These are phyloP conservation scores for Lordiphosa stackelbergi DNA, from an alignment of 1,140 invertebrate species.

Conservation along the genomic window DNA sequence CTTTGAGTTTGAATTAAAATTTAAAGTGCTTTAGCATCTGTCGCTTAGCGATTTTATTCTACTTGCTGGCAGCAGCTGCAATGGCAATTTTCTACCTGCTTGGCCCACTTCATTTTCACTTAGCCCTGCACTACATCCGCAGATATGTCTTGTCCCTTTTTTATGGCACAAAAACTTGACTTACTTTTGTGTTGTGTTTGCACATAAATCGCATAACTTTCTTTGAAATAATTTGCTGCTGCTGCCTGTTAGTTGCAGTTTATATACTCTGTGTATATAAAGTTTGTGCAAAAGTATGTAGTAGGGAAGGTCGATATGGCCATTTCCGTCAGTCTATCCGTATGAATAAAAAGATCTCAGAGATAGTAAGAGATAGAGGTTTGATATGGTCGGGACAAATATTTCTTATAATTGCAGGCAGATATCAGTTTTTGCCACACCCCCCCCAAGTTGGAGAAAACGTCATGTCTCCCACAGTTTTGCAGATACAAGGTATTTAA, in stretches of 20 bases:
- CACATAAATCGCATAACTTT: slow-evolving; percentile 72
- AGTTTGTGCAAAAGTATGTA: too few species aligned
- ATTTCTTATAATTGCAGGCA: too few species aligned
- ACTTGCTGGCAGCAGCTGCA: slow-evolving; percentile 52
- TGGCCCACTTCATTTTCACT: slow-evolving; percentile 59
- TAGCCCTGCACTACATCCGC: slow-evolving; percentile 6
- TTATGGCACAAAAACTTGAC: slow-evolving; percentile 43
- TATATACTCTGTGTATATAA: neutral
- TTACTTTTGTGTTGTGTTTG: slow-evolving; percentile 63
- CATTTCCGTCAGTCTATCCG: too few species aligned
- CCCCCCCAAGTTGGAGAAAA: too few species aligned
- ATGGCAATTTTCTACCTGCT: slow-evolving; percentile 54
- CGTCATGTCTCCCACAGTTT: too few species aligned
- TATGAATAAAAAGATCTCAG: too few species aligned
- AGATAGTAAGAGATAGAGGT: too few species aligned
- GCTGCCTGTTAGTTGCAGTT: slow-evolving; percentile 28
- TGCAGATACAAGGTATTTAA: too few species aligned
- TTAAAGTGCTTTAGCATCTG: slow-evolving; percentile 15
- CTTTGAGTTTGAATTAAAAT: slow-evolving; percentile 23
- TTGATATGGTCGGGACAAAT: too few species aligned
- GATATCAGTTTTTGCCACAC: too few species aligned
- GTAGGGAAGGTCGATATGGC: too few species aligned
- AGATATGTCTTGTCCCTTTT: slow-evolving; percentile 10
- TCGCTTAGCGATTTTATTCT: slow-evolving; percentile 13
- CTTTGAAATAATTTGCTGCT: slow-evolving; percentile 41